Percentiles rank a stretch among this genome's conserved stretches.
phyloP scores from a whole-genome alignment of 2,797 vertebrate genomes.

The Anisognathus igniventris region DNA sequence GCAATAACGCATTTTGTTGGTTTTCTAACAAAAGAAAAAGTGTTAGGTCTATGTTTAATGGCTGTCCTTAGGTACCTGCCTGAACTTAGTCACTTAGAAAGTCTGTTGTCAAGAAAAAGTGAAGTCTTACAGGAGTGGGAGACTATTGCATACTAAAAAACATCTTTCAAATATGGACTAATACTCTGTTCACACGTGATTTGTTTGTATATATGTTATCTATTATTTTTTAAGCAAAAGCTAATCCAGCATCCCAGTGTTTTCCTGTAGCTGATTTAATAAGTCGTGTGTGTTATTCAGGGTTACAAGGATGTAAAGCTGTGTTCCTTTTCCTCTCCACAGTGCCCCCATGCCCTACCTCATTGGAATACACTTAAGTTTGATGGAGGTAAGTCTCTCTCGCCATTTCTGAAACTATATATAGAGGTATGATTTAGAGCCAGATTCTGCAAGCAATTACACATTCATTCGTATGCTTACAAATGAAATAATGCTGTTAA shows the following conservation, averaged over 20 bases:
- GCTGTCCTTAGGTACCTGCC: neutral
- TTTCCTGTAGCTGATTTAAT: constrained; percentile 26
- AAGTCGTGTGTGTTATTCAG: neutral
- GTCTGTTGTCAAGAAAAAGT: neutral
- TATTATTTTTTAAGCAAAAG: constrained; percentile 42
- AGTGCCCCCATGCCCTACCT: constrained; percentile 99
- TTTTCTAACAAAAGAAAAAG: neutral
- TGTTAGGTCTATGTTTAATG: neutral
- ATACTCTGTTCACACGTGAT: neutral
- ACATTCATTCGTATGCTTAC: constrained; percentile 5
- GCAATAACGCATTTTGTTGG: neutral
- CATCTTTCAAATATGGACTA: neutral
- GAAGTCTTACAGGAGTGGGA: neutral
- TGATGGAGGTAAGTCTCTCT: constrained; percentile 90
- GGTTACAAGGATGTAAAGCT: constrained; percentile 60
- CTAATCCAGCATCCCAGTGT: constrained; percentile 1
- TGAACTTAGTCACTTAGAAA: neutral
- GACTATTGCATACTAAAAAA: neutral
- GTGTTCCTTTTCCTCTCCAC: constrained; percentile 67
- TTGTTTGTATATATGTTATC: neutral
- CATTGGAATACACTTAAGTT: constrained; percentile 96
- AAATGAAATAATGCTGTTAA: neutral
- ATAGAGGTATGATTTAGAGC: neutral
- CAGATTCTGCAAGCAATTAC: neutral
- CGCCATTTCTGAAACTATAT: neutral